A percentile compares a stretch with the other conserved stretches of the same genome.
Evolutionary conservation across 2,888 invertebrate species (phyloP).

Genomic region (Drosophila sordidula): DNA sequence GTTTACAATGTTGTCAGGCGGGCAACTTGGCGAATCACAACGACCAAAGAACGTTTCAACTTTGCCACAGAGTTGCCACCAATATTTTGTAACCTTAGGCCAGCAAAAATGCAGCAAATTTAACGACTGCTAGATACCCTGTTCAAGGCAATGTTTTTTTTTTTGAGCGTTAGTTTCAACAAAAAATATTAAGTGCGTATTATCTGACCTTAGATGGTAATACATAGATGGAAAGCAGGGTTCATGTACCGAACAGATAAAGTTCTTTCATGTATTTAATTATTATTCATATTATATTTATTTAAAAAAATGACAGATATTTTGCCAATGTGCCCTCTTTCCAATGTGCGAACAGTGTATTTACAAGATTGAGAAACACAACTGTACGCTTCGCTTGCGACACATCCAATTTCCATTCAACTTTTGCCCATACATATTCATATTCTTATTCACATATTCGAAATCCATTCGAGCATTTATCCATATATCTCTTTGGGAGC

Average conservation of each 20-base stretch:
- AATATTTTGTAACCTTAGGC: neutral
- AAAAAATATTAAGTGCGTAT: too few relatives aligned
- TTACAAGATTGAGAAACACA: conserved; percentile 8
- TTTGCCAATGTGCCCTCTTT: conserved; percentile 1
- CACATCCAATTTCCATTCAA: conserved; percentile 29
- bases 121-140: neutral
- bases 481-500: conserved; percentile 42
- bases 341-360: neutral
- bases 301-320: neutral
- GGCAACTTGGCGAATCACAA: conserved; percentile 14
- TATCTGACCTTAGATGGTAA: too few relatives aligned
- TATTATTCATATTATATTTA: neutral
- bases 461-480: conserved; percentile 33
- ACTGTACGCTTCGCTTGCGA: conserved; percentile 26
- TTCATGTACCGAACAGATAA: too few relatives aligned
- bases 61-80: conserved; percentile 23
- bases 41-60: conserved; percentile 14
- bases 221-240: too few relatives aligned
- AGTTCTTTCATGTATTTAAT: neutral
- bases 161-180: too few relatives aligned
- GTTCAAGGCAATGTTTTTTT: too few relatives aligned
- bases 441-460: conserved; percentile 28
- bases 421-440: conserved; percentile 22
- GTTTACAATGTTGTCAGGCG: conserved; percentile 39
- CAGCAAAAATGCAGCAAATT: neutral